phyloP scores from a whole-genome alignment of 2,113 vertebrate species.

The Eulacestoma nigropectus region DNA sequence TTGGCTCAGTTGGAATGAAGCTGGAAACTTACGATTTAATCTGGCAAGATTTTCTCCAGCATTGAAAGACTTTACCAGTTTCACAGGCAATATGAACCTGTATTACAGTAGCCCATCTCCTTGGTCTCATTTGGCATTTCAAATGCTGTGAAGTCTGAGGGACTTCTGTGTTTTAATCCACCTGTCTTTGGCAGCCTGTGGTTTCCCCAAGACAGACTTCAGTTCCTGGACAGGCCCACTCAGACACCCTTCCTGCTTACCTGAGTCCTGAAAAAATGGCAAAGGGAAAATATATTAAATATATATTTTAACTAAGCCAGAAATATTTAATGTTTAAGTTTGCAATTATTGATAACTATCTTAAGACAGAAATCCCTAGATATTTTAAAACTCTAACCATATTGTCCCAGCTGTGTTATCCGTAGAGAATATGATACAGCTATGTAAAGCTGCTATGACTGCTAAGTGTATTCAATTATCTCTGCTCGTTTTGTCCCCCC shows the following conservation, averaged over 20 bases:
- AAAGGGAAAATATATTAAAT: neutral
- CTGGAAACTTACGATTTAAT: neutral
- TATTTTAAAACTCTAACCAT: slow-evolving; percentile 3
- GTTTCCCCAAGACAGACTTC: neutral
- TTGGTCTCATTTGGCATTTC: neutral
- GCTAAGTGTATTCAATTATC: neutral
- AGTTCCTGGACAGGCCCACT: neutral
- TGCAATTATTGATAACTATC: neutral
- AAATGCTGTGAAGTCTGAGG: neutral
- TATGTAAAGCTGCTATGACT: slow-evolving; percentile 2
- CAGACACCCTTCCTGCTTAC: neutral
- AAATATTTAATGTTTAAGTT: neutral
- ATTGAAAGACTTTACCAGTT: neutral
- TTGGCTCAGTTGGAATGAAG: neutral
- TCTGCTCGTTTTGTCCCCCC: neutral
- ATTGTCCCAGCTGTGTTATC: slow-evolving; percentile 18
- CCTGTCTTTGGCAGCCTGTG: neutral
- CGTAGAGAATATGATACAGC: neutral
- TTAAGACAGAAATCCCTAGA: slow-evolving; percentile 11
- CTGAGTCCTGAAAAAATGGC: neutral
- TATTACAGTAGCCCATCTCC: neutral
- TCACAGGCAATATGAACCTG: neutral
- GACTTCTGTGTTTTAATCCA: neutral
- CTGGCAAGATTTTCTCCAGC: neutral
- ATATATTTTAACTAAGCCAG: neutral